phyloP scores from a whole-genome alignment of 2,113 vertebrate species.

The Siphamia tubifer region DNA sequence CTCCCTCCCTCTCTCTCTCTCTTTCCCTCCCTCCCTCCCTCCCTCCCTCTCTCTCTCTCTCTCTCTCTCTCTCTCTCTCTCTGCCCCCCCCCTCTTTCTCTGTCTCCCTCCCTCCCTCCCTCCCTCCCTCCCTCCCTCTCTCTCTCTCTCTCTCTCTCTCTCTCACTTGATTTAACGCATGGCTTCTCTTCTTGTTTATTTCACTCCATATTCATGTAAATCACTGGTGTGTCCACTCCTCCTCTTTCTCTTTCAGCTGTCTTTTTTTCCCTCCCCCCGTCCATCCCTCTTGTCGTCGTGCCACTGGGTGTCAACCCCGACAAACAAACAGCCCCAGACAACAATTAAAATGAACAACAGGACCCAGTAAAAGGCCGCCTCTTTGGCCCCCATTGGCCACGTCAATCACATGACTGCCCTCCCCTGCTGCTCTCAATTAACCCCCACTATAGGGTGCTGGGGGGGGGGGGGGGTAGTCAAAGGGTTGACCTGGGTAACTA shows the following conservation, averaged over 20 bases:
- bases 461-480: neutral
- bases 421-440: conserved; percentile 69
- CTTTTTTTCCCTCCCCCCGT: neutral
- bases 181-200: conserved; percentile 72
- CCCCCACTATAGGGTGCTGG: conserved; percentile 26
- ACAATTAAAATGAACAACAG: conserved; percentile 73
- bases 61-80: too few relatives aligned
- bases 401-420: conserved; percentile 32
- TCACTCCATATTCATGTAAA: conserved; percentile 71
- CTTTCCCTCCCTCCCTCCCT: too few relatives aligned
- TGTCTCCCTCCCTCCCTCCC: conserved; percentile 22
- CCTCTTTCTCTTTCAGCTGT: neutral
- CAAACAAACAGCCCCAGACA: conserved; percentile 49
- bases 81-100: too few relatives aligned
- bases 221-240: conserved; percentile 53
- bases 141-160: conserved; percentile 12
- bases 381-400: neutral
- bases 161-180: conserved; percentile 73
- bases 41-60: too few relatives aligned
- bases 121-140: neutral
- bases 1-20: too few relatives aligned
- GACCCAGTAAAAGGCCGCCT: conserved; percentile 15
- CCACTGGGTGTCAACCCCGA: conserved; percentile 27
- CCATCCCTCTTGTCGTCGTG: conserved; percentile 39
- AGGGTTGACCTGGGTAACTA: conserved; percentile 6